Base-by-base conservation (phyloP, 2,888 invertebrate species). In the Tholera decimalis region DNA sequence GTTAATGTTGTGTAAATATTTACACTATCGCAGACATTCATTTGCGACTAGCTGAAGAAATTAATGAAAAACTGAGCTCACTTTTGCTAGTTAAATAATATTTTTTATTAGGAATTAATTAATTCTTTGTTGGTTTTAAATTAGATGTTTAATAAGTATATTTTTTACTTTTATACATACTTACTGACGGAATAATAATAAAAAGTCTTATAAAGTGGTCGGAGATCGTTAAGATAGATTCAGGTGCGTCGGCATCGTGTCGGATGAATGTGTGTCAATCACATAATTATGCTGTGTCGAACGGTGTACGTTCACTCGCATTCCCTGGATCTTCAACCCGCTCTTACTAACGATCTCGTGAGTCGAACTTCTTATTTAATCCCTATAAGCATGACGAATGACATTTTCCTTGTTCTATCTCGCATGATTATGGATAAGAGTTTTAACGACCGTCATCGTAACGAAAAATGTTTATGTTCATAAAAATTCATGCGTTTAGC, bases 361-460 rank as follows among this genome's bases (percentile, higher is more conserved):
- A 72, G 46, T 62, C 61, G 49, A 76, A 71, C 59, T 70, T 69
- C 55, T 71, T 79, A 69, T 66, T 51, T 77, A 73, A 80, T 77
- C 73, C 78, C 72, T 78, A 70, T 80, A 83, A 83, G 80, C 71
- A 74, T 77, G 77, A 80, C 66, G 71, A 79, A 82, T 75, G 77
- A 56, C 61, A 75, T 78, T 82, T 79, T 82, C 65, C 74, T 79
- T 84, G 76, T 80, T 81, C 72, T 78, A 63, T 68, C 70, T 63
- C 56, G 58, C 68, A 77, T 75, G 77, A 80, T 82, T 84, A 71
- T 75, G 75, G 60, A 69, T 79, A 73, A 70, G 74, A 75, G 77
- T 77, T 80, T 84, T 84, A 84, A 84, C 77, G 80, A 76, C 56
- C 72, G 66, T 72, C 68, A 73, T 73, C 78, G 77, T 77, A 78